Conservation (phyloP, 1,140 invertebrate species). For the Teleogryllus occipitalis region DNA sequence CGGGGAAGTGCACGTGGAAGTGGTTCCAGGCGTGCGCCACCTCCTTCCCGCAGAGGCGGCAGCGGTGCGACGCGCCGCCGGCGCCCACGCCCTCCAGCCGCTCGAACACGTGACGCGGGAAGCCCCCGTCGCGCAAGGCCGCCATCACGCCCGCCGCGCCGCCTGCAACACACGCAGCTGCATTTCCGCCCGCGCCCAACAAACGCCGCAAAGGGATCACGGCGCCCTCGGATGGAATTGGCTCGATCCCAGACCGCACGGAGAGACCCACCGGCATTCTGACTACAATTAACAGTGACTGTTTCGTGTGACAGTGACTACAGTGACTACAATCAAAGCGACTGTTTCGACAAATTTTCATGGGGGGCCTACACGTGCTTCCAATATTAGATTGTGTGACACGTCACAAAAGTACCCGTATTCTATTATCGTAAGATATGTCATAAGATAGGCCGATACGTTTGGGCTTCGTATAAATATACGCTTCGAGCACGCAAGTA, state of each 20-base stretch:
- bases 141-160: neutral
- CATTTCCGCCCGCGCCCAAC: neutral
- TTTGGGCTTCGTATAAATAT: too few species aligned
- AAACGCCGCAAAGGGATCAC: neutral
- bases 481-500: too few species aligned
- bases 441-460: too few species aligned
- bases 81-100: slow-evolving; percentile 18
- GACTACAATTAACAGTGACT: neutral
- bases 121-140: slow-evolving; percentile 14
- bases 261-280: neutral
- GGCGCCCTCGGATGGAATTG: neutral
- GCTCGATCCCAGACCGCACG: neutral
- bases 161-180: neutral
- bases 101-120: slow-evolving; percentile 14
- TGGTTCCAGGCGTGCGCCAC: slow-evolving; percentile 81
- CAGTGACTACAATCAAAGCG: too few species aligned
- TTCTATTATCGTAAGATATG: too few species aligned
- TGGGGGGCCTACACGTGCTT: too few species aligned
- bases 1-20: slow-evolving; percentile 70
- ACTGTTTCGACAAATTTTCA: too few species aligned
- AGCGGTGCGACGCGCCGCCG: slow-evolving; percentile 55
- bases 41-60: slow-evolving; percentile 72
- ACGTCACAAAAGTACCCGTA: too few species aligned
- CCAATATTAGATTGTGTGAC: too few species aligned
- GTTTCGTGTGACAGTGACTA: too few species aligned